Base-by-base conservation (phyloP, 2,797 vertebrate species). In the Borostomias antarcticus region DNA sequence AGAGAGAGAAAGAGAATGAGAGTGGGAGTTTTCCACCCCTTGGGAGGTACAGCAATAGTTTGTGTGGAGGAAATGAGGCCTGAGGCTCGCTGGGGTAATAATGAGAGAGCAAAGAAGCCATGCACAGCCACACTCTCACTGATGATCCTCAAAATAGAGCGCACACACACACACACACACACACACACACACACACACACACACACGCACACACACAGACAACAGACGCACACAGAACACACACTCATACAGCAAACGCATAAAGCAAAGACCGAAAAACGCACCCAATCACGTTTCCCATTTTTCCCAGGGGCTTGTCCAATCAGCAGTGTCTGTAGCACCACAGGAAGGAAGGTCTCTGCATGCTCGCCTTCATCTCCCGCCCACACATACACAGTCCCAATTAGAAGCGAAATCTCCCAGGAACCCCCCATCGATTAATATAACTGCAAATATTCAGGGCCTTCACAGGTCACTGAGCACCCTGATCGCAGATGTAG, bases 31-130 rank as follows among this genome's bases (percentile, higher is more conserved):
- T n/a, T n/a, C n/a, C n/a, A 65, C 43, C 72, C 74, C 57, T 40
- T 19, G 58, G 64, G 72, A 79, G 54, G 62, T 7, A 59, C 57
- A 23, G 74, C 66, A 78, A 76, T 53, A 69, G 70, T 52, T 32
- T 74, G 63, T 75, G 68, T 74, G 66, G 68, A 76, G 66, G 75
- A 82, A 80, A 84, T 80, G 53, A 80, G 74, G 68, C 29, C 56
- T 17, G 68, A 10, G 61, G 58, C 62, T 65, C 61, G 65, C 70
- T 68, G 68, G n/a, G 74, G 21, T 67, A 71, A 77, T 78, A 69
- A 76, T 68, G 73, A 71, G 64, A 63, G 68, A 67, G 47, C 71
- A 52, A 70, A 64, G 62, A 71, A 75, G 64, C 62, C 62, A 60
- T 74, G 71, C 13, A 1, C 35, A 19, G 69, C 29, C 57, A 57